phyloP scores from a whole-genome alignment of 2,113 vertebrate genomes.

The Ramphastos sulfuratus region DNA sequence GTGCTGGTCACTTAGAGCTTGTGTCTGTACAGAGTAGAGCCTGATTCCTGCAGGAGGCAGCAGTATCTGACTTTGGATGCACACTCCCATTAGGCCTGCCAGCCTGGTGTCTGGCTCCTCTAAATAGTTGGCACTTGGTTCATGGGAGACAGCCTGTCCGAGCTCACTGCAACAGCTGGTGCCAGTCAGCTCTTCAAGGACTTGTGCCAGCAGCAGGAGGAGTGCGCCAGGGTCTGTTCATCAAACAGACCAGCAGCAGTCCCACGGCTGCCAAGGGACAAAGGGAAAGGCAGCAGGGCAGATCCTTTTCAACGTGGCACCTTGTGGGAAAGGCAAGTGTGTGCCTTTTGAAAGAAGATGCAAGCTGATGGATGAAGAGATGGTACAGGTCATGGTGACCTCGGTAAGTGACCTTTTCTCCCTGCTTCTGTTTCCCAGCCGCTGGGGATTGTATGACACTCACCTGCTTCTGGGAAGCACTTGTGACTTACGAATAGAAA shows the following conservation, averaged over 20 bases:
- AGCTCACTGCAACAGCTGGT: constrained; percentile 48
- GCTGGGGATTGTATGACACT: neutral
- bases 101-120: constrained; percentile 29
- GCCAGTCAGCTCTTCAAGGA: constrained; percentile 19
- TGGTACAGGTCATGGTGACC: neutral
- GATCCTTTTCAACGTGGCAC: neutral
- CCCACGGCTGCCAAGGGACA: neutral
- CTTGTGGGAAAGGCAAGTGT: neutral
- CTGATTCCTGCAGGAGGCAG: neutral
- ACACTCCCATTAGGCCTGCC: neutral
- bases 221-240: neutral
- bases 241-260: neutral
- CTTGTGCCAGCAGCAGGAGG: constrained; percentile 9
- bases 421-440: neutral
- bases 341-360: neutral
- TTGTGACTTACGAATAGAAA: neutral
- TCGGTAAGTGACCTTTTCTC: neutral
- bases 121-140: neutral
- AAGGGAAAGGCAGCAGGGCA: neutral
- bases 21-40: neutral
- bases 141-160: neutral
- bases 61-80: neutral
- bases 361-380: neutral
- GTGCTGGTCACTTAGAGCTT: neutral
- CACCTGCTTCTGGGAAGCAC: neutral